Evolutionary conservation across 2,797 vertebrate species (phyloP).

Genomic region (Oryzias dopingdopingensis): DNA sequence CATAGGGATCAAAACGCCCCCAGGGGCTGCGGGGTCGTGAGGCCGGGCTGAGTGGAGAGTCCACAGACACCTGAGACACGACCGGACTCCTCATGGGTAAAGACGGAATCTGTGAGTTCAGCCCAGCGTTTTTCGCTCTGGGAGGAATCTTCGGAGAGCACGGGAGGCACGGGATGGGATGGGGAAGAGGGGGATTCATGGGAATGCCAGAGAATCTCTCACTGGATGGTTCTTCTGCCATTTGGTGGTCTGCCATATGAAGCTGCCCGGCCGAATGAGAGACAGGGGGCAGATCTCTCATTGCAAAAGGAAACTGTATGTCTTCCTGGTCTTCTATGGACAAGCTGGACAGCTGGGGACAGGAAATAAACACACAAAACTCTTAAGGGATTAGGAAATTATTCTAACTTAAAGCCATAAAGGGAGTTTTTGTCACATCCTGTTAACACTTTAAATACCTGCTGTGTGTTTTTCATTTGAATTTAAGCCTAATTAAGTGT

Average conservation of each 20-base stretch:
- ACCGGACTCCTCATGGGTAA: slow-evolving; percentile 48
- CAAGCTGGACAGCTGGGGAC: slow-evolving; percentile 66
- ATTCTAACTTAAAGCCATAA: no score
- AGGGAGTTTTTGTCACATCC: no score
- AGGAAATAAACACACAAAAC: background rate
- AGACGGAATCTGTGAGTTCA: slow-evolving; percentile 40
- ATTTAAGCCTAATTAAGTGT: no score
- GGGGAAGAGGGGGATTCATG: slow-evolving; percentile 28
- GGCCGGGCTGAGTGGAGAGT: slow-evolving; percentile 78
- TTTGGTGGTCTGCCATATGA: slow-evolving; percentile 20
- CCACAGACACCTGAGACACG: slow-evolving; percentile 72
- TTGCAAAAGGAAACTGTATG: slow-evolving; percentile 80
- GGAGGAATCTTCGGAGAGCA: slow-evolving; percentile 36
- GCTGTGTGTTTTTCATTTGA: no score
- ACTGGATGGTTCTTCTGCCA: slow-evolving; percentile 35
- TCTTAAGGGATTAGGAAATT: background rate
- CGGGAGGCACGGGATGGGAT: slow-evolving; percentile 10
- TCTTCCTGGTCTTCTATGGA: slow-evolving; percentile 83
- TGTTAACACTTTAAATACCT: no score
- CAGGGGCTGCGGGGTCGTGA: slow-evolving; percentile 86
- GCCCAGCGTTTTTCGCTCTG: slow-evolving; percentile 29
- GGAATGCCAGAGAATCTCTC: slow-evolving; percentile 32
- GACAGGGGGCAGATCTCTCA: slow-evolving; percentile 73
- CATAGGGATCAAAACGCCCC: slow-evolving; percentile 88
- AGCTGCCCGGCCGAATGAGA: slow-evolving; percentile 26